These are phyloP conservation scores for Pemphigus obesinymphae DNA, from an alignment of 1,140 invertebrate genomes.

Conservation along the genomic window DNA sequence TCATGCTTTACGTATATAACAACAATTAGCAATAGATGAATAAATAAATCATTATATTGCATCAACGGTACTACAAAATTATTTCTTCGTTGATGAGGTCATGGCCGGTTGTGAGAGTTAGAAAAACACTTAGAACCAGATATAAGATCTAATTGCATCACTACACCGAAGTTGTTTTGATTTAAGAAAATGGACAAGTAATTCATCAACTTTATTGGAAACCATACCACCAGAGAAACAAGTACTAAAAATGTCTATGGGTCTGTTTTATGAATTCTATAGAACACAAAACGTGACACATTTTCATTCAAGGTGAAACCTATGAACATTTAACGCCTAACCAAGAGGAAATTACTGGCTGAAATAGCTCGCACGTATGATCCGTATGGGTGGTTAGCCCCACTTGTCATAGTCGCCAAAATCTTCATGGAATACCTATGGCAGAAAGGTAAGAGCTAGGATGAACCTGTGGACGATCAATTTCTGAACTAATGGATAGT, in stretches of 20 bases:
- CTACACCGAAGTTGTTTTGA: slow-evolving; percentile 44
- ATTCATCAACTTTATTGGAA: not conserved
- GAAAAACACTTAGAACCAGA: slow-evolving; percentile 42
- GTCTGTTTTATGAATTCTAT: slow-evolving; percentile 44
- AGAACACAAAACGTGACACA: slow-evolving; percentile 40
- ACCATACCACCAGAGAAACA: slow-evolving; percentile 36
- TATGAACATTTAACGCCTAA: not conserved
- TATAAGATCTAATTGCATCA: slow-evolving; percentile 43
- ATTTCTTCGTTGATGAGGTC: slow-evolving; percentile 48
- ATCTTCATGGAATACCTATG: slow-evolving; percentile 43
- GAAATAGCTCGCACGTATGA: slow-evolving; percentile 46
- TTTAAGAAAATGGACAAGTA: slow-evolving; percentile 45
- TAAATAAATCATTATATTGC: not conserved
- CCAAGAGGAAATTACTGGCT: slow-evolving; percentile 42
- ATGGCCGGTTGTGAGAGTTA: slow-evolving; percentile 42
- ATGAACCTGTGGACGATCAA: slow-evolving; percentile 47
- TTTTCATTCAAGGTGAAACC: slow-evolving; percentile 13
- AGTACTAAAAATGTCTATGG: slow-evolving; percentile 45
- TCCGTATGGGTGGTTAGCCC: slow-evolving; percentile 47
- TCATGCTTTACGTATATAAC: not conserved
- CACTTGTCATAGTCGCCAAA: slow-evolving; percentile 46
- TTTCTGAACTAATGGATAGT: not conserved
- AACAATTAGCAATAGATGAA: not conserved
- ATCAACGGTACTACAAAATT: slow-evolving; percentile 43
- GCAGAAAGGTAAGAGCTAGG: slow-evolving; percentile 48